Conservation (phyloP, 2,113 vertebrate genomes). For the Chaetodon trifascialis region DNA sequence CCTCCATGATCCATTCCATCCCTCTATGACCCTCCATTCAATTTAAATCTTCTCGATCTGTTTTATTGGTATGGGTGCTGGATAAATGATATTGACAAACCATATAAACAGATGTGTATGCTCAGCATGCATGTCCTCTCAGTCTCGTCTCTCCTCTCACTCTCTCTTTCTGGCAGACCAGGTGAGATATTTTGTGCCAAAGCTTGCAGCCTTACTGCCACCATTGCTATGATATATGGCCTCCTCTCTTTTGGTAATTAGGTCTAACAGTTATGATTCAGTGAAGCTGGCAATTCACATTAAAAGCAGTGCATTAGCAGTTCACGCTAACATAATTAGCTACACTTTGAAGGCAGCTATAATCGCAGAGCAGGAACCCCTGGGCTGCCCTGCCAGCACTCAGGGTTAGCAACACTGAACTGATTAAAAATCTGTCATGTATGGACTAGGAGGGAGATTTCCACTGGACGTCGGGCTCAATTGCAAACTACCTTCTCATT, state of each 20-base stretch:
- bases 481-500: slow-evolving; percentile 29
- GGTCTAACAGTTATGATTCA: slow-evolving; percentile 66
- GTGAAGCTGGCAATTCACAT: slow-evolving; percentile 69
- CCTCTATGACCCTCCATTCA: not conserved
- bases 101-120: slow-evolving; percentile 7
- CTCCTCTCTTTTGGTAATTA: slow-evolving; percentile 53
- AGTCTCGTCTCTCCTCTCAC: not conserved
- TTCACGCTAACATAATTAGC: slow-evolving; percentile 66
- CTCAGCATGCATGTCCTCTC: not conserved
- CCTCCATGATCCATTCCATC: not conserved
- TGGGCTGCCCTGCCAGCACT: slow-evolving; percentile 39
- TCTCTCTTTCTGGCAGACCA: slow-evolving; percentile 2
- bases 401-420: slow-evolving; percentile 44
- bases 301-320: slow-evolving; percentile 71
- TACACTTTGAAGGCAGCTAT: slow-evolving; percentile 57
- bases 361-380: slow-evolving; percentile 57
- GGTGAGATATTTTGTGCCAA: slow-evolving; percentile 38
- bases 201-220: slow-evolving; percentile 17
- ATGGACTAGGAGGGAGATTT: slow-evolving; percentile 37
- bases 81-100: not conserved
- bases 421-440: slow-evolving; percentile 66
- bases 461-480: slow-evolving; percentile 10
- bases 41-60: not conserved
- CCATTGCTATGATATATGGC: slow-evolving; percentile 38
- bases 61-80: slow-evolving; percentile 4